Percentiles rank a stretch among this genome's conserved stretches.
Evolutionary conservation across 2,113 vertebrate genomes (phyloP).

Genomic region (Pagrus major): DNA sequence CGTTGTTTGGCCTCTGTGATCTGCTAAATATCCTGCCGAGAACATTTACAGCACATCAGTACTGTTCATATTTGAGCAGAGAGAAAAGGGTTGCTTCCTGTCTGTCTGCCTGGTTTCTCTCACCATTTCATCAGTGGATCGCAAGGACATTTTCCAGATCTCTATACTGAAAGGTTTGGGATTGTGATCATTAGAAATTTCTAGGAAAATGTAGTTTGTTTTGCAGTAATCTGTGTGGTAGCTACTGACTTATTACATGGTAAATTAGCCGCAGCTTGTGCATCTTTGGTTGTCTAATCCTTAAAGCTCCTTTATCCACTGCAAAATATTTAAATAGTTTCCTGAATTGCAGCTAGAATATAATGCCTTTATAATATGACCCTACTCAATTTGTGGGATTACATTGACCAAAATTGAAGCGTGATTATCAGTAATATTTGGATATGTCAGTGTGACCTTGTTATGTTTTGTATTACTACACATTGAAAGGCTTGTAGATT

Average conservation of each 20-base stretch:
- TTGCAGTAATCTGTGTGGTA: neutral
- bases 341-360: neutral
- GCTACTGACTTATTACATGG: neutral
- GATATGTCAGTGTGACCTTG: neutral
- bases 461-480: neutral
- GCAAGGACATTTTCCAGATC: constrained; percentile 3
- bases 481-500: neutral
- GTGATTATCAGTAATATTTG: no score
- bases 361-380: no score
- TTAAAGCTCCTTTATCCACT: neutral
- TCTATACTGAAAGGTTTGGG: neutral
- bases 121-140: neutral
- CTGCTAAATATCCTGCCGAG: neutral
- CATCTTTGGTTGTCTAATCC: neutral
- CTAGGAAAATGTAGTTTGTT: neutral
- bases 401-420: no score
- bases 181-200: neutral
- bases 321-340: neutral
- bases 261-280: neutral
- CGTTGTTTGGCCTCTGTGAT: neutral
- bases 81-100: neutral
- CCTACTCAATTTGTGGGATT: no score
- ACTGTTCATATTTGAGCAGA: neutral
- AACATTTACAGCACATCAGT: neutral
- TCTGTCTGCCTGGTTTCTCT: constrained; percentile 10